Evolutionary conservation across 2,113 vertebrate genomes (phyloP), one percentile per base, ranked within the genome.

Genomic region (Podiceps cristatus): DNA sequence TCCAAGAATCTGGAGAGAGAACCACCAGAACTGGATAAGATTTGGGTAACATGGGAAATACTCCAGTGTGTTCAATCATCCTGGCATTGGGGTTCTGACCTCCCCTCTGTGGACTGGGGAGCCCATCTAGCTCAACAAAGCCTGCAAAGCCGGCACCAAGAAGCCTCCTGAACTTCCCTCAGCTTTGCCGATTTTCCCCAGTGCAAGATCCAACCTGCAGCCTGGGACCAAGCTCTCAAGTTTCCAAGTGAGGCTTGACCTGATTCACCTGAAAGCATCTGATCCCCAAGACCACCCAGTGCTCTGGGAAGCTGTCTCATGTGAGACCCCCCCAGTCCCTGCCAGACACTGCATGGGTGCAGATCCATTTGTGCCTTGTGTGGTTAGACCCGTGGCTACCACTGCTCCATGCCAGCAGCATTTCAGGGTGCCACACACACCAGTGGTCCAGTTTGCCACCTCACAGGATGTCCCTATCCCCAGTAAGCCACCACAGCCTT

Each of bases 1-100:
- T 60, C 98, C 98, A 25, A 99, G 98, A 83, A 99, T 98, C 99
- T 99, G 96, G 49, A 58, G 49, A 80, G 25, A 94, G 60, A 97
- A 88, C 25, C 53, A 91, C 3, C 77, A 90, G 58, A 25, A 35
- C 17, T 29, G 53, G 50, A 28, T 97, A 59, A 97, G 91, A 62
- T 23, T 50, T 52, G 37, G 47, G 18, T 69, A 45, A 73, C 5
- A 1, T 2, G 6, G n/a, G 55, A 77, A 83, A 63, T 4, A 19
- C 35, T 47, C 28, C 62, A 62, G 11, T 7, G 7, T 37, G 28
- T 74, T 78, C 73, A 67, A 11, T 68, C 22, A 37, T 1, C 73
- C 47, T 63, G 76, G 23, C 52, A 18, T 0, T 53, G 49, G 16
- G 49, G 19, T 17, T 81, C 76, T 73, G 42, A 33, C 7, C 22